Conservation (phyloP, 2,888 invertebrate species). For the Erebia ligea region DNA sequence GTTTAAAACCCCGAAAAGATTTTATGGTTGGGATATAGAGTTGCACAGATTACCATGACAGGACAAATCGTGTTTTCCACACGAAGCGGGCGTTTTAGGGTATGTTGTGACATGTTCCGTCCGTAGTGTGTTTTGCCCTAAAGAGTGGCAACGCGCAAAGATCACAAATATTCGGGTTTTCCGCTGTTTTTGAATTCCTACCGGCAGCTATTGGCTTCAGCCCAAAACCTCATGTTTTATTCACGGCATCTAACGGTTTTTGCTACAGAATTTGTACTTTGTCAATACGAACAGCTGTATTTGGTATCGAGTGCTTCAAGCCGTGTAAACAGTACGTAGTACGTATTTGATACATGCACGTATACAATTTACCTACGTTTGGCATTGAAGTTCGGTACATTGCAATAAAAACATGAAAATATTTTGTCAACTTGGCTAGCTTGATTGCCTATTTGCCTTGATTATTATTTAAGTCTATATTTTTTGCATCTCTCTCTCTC, state of each 20-base stretch:
- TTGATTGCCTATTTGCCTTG: too few relatives aligned
- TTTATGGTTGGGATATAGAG: too few relatives aligned
- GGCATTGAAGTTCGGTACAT: neutral
- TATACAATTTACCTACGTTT: neutral
- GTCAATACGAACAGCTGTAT: slow-evolving; percentile 29
- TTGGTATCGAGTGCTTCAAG: slow-evolving; percentile 19
- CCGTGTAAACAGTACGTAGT: neutral
- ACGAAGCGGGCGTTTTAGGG: too few relatives aligned
- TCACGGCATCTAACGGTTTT: slow-evolving; percentile 32
- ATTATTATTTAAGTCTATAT: too few relatives aligned
- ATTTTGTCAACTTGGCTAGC: neutral
- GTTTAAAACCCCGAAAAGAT: too few relatives aligned
- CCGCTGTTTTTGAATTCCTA: slow-evolving; percentile 24
- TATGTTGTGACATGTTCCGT: too few relatives aligned
- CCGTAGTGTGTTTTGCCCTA: too few relatives aligned
- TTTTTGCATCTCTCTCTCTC: too few relatives aligned
- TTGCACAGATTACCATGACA: too few relatives aligned
- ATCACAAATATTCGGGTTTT: slow-evolving; percentile 19
- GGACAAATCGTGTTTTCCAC: too few relatives aligned
- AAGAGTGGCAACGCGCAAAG: slow-evolving; percentile 2
- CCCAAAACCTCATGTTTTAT: slow-evolving; percentile 34
- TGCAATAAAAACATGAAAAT: neutral
- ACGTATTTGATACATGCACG: slow-evolving; percentile 6
- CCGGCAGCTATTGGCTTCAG: slow-evolving; percentile 20
- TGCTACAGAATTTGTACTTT: slow-evolving; percentile 30